Base-by-base conservation (phyloP, 2,797 vertebrate genomes). In the Fistularia commersonii region DNA sequence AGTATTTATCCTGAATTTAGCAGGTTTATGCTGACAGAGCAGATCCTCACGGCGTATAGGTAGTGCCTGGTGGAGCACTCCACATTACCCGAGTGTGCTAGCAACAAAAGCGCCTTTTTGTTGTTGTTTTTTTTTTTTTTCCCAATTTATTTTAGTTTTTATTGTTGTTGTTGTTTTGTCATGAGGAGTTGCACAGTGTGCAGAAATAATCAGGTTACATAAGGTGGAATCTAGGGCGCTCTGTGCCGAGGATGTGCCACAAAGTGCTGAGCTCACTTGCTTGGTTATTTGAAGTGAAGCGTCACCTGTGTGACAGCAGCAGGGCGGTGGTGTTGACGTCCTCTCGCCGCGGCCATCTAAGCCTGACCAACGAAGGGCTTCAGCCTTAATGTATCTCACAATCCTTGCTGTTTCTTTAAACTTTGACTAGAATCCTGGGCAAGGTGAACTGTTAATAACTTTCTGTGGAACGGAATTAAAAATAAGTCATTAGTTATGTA, bases 151-250 rank as follows among this genome's bases (percentile, higher is more conserved):
- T 23, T 23, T 23, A 23, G 23, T 23, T 23, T 23, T 23, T 23
- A 2, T 23, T n/a, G 39, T 40, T 12, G 11, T 53, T 48, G 13
- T 31, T 11, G 11, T 6, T 14, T 73, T 64, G 64, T 69, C 57
- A 14, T 51, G 56, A 54, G 51, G 57, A 57, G 74, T 77, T 75
- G 61, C 65, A 23, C 35, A 46, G 60, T 48, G 54, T 58, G 63
- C 72, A 61, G 73, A 67, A 76, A 76, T 76, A 83, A 79, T 66
- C 51, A 51, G 69, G 61, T 85, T 86, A 68, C 48, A 9, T 72
- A 81, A 86, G 66, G 68, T 33, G 49, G 59, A 80, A 84, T 82
- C 74, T 88, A 79, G 86, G 78, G 74, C 80, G 41, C 59, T 7
- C 65, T 66, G 70, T 78, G 60, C 76, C 48, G 71, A 57, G 59